Conservation (phyloP, 2,113 vertebrate species). For the Ceuthmochares aereus region DNA sequence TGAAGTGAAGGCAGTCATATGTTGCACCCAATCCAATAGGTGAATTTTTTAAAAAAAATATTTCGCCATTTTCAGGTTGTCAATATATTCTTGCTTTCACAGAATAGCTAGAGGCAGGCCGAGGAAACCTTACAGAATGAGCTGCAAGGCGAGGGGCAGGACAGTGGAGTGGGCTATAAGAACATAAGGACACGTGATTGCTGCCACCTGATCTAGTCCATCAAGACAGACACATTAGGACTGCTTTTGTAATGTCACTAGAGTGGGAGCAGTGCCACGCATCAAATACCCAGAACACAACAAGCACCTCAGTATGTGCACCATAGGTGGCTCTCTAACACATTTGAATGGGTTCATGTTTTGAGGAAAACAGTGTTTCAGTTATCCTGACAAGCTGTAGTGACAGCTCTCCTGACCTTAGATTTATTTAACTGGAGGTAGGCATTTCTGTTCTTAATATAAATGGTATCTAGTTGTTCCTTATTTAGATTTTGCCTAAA, state of each 20-base stretch:
- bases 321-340: neutral
- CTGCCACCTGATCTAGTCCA: neutral
- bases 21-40: accelerated
- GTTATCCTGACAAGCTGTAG: neutral
- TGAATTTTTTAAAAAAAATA: neutral
- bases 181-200: neutral
- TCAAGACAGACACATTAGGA: neutral
- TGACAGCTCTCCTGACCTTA: neutral
- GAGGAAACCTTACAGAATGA: neutral
- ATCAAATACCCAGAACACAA: neutral
- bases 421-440: neutral
- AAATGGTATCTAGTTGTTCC: neutral
- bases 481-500: neutral
- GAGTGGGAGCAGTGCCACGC: neutral
- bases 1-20: neutral
- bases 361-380: neutral
- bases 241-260: neutral
- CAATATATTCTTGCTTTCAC: neutral
- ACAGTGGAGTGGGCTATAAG: neutral
- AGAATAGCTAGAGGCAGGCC: neutral
- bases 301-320: neutral
- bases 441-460: neutral
- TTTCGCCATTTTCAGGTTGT: neutral
- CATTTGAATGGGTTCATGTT: neutral
- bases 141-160: neutral